Evolutionary conservation across 35 echinoderm and acorn worm species (phyloP).

Genomic region (Acanthaster planci): DNA sequence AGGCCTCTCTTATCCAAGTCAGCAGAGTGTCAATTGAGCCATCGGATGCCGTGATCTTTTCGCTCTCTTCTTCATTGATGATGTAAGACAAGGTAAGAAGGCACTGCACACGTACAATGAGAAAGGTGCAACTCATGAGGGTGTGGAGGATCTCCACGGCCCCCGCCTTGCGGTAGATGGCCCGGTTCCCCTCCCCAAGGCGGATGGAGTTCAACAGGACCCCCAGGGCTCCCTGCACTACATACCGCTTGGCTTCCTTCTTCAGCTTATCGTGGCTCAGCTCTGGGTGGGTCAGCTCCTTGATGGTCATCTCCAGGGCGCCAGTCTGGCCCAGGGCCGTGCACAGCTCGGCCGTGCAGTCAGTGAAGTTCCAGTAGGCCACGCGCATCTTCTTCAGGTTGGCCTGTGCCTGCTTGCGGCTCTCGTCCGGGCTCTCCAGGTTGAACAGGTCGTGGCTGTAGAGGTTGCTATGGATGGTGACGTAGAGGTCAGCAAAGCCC

Average conservation of each 20-base stretch:
- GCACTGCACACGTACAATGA: slow-evolving; percentile 67
- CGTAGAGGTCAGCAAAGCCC: slow-evolving; percentile 50
- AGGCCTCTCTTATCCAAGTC: slow-evolving; percentile 67
- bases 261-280: slow-evolving; percentile 53
- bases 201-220: slow-evolving; percentile 81
- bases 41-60: slow-evolving; percentile 48
- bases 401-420: slow-evolving; percentile 38
- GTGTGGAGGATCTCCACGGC: slow-evolving; percentile 46
- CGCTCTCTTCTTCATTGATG: slow-evolving; percentile 68
- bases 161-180: slow-evolving; percentile 39
- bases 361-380: slow-evolving; percentile 88
- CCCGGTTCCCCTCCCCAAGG: slow-evolving; percentile 32
- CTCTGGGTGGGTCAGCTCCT: slow-evolving; percentile 73
- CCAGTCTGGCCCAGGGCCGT: slow-evolving; percentile 42
- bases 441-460: slow-evolving; percentile 52
- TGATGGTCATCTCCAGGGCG: slow-evolving; percentile 50
- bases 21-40: slow-evolving; percentile 75
- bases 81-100: slow-evolving; percentile 74
- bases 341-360: slow-evolving; percentile 45
- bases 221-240: slow-evolving; percentile 70
- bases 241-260: slow-evolving; percentile 54
- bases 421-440: slow-evolving; percentile 27
- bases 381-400: slow-evolving; percentile 65
- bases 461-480: slow-evolving; percentile 41
- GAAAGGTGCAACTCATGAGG: slow-evolving; percentile 50